These are phyloP conservation scores for Taeniopygia guttata DNA, from an alignment of 2,797 vertebrate genomes.

Conservation along the genomic window DNA sequence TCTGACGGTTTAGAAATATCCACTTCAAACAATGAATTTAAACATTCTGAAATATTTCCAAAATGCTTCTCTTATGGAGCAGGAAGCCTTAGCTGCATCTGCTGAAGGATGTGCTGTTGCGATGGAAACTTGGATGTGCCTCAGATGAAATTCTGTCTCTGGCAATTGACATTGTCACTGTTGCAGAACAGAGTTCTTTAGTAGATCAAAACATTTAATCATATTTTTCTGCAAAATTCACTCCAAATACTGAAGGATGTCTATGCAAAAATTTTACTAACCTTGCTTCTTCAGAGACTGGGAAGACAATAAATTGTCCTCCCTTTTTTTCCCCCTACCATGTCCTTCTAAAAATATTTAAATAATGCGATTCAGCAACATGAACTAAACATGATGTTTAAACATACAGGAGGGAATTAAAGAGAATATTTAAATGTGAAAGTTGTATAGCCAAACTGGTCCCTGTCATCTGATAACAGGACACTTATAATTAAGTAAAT, in stretches of 20 bases:
- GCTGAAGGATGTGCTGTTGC: neutral
- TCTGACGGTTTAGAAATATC: neutral
- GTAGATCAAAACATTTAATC: neutral
- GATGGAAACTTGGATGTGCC: neutral
- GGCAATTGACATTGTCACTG: neutral
- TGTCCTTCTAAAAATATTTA: neutral
- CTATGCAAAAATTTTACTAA: neutral
- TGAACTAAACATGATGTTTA: neutral
- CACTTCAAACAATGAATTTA: neutral
- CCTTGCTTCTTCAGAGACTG: neutral
- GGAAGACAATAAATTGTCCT: neutral
- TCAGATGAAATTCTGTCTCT: neutral
- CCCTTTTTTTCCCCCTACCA: accelerated
- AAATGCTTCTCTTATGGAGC: neutral
- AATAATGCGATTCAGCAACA: neutral
- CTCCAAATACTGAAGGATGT: neutral
- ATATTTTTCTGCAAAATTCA: neutral
- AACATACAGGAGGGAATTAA: neutral
- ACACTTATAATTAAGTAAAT: no score
- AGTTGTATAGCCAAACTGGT: neutral
- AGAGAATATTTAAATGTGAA: neutral
- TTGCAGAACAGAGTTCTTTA: neutral
- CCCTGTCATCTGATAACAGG: neutral
- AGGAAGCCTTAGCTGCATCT: neutral
- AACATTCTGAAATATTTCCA: neutral